A percentile compares a stretch with the other conserved stretches of the same genome.
These are phyloP conservation scores for Camponotus pennsylvanicus DNA, from an alignment of 1,140 invertebrate species.

Conservation along the genomic window DNA sequence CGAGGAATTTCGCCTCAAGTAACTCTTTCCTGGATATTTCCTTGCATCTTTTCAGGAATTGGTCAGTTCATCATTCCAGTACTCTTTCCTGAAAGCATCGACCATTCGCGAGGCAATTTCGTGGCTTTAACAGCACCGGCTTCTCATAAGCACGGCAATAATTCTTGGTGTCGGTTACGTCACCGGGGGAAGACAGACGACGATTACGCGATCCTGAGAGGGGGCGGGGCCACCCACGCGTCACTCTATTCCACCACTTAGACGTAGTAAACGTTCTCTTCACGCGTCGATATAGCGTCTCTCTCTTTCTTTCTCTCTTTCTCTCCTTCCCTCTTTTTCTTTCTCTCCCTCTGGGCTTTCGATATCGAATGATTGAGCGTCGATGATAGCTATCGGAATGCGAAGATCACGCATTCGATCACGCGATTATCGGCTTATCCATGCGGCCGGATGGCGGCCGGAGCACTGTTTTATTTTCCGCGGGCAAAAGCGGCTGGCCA, in stretches of 20 bases:
- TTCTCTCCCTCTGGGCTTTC: not conserved
- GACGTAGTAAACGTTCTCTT: constrained; percentile 21
- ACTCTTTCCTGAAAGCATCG: constrained; percentile 33
- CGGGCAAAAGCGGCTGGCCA: constrained; percentile 74
- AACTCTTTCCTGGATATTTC: constrained; percentile 11
- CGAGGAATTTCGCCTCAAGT: not conserved
- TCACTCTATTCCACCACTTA: constrained; percentile 54
- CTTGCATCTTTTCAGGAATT: not conserved
- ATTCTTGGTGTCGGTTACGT: constrained; percentile 57
- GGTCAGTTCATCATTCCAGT: not conserved
- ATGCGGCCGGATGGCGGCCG: constrained; percentile 78
- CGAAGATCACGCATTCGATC: constrained; percentile 60
- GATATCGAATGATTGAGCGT: not conserved
- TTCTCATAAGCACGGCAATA: constrained; percentile 32
- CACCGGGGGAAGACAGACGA: constrained; percentile 53
- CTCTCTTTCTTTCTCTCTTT: constrained; percentile 2
- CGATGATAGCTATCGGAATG: constrained; percentile 1
- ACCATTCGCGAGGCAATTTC: constrained; percentile 19
- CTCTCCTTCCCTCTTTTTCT: not conserved
- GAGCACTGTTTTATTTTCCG: constrained; percentile 82
- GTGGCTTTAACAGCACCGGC: constrained; percentile 13
- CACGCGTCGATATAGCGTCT: constrained; percentile 23
- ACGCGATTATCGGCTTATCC: constrained; percentile 79
- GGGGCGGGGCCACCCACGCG: constrained; percentile 69
- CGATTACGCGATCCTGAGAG: constrained; percentile 60